Evolutionary conservation across 2,797 vertebrate species (phyloP), one percentile per base, ranked within the genome.

Genomic region (Notolabrus celidotus): DNA sequence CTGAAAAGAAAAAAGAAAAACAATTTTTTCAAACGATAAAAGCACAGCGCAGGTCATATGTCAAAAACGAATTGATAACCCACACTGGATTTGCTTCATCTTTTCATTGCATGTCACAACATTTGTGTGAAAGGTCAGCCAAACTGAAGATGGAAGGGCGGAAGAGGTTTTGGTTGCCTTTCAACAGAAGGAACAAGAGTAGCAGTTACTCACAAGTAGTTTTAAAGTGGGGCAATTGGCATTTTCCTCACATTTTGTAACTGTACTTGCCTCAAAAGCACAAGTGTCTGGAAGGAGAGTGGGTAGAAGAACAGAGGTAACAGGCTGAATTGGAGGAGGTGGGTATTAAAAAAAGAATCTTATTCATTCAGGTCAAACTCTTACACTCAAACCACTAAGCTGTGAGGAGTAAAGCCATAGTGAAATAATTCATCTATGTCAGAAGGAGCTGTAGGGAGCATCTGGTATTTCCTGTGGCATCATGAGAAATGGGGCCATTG

Each of bases 341-440:
- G 16, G 52, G 73, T 78, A 71, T 67, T 56, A 63, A 69, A 41
- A 71, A 38, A 83, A 85, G 77, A 83, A 72, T 80, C 19, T 9
- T 31, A 79, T 73, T 62, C 67, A 65, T 55, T 45, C 72, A 54
- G 68, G 73, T 80, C 67, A 62, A 39, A 57, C 8, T 41, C 59
- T 73, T 76, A 77, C 62, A 57, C 58, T 27, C 31, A 53, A 41
- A 75, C 60, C 56, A 52, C 22, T 15, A 45, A 57, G 31, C 46
- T 46, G 43, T n/a, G 47, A 65, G 47, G 53, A 71, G 65, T 61
- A 22, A 78, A 67, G 17, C 4, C 42, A 7, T 38, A 73, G 59
- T 38, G 54, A 60, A 71, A 57, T 50, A 47, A 89, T 88, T 79
- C 42, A 85, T 89, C 83, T 86, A 33, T 82, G 78, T 85, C 87